Evolutionary conservation across 2,888 invertebrate genomes (phyloP).

Genomic region (Andrena dorsata): DNA sequence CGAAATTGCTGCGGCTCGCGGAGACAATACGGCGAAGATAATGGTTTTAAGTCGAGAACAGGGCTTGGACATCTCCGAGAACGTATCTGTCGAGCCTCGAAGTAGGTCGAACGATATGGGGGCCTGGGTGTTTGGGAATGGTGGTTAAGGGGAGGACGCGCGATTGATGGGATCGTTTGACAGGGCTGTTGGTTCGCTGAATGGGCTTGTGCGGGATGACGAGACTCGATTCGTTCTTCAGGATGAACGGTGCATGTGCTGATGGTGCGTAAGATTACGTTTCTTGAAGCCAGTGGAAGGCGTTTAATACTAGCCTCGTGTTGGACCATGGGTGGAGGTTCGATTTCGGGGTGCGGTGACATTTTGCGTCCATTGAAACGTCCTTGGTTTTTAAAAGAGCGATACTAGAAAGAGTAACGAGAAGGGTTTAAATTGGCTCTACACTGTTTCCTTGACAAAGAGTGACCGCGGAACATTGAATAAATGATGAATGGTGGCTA

Average conservation of each 20-base stretch:
- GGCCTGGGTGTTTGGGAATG: not conserved
- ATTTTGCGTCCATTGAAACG: no score
- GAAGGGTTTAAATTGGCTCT: no score
- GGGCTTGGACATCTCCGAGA: not conserved
- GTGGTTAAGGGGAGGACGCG: not conserved
- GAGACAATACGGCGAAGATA: slow-evolving; percentile 79
- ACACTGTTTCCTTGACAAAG: no score
- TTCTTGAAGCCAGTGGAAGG: not conserved
- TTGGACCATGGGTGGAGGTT: no score
- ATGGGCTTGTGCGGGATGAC: not conserved
- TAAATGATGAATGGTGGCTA: no score
- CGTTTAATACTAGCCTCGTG: not conserved
- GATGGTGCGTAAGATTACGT: not conserved
- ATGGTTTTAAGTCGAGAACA: slow-evolving; percentile 77
- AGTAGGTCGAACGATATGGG: not conserved
- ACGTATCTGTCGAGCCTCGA: no score
- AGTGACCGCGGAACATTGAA: no score
- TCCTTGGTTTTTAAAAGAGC: no score
- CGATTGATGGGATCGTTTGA: slow-evolving; percentile 2
- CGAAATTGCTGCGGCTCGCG: slow-evolving; percentile 70
- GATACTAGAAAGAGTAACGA: no score
- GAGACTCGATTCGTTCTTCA: not conserved
- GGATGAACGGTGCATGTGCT: not conserved
- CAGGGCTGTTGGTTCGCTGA: not conserved
- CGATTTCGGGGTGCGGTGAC: no score